These are phyloP conservation scores for Eulemur rufifrons DNA, from an alignment of 2,113 vertebrate species.

Conservation along the genomic window DNA sequence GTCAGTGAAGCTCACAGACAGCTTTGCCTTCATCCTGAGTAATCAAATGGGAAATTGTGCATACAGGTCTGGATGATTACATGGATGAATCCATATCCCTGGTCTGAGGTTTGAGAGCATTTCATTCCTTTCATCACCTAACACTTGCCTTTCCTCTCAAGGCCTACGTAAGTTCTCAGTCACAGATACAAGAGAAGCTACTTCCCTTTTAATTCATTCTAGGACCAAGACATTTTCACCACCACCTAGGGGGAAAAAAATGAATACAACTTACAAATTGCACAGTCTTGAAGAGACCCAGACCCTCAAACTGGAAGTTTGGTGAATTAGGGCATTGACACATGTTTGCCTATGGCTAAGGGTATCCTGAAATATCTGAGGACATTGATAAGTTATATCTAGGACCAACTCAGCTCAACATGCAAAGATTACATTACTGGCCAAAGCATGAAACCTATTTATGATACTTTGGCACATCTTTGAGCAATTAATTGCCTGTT, in stretches of 20 bases:
- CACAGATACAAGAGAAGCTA: not conserved
- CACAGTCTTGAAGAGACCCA: not conserved
- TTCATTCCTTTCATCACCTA: not conserved
- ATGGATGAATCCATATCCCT: not conserved
- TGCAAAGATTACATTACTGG: not conserved
- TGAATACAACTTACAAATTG: not conserved
- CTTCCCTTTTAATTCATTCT: not conserved
- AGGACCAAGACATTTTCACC: not conserved
- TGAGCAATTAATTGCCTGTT: not conserved
- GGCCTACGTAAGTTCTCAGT: not conserved
- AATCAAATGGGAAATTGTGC: not conserved
- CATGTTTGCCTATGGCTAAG: not conserved
- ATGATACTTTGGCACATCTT: not conserved
- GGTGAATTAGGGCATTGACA: not conserved
- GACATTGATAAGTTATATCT: not conserved
- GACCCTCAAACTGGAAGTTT: not conserved
- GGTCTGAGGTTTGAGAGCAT: not conserved
- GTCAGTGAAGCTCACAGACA: slow-evolving; percentile 69
- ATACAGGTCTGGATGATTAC: not conserved
- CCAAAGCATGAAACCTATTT: not conserved
- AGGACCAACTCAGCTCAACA: not conserved
- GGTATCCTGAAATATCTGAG: not conserved
- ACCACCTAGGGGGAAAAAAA: slow-evolving; percentile 8
- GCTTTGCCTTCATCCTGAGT: not conserved
- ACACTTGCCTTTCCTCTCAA: not conserved